A percentile compares a stretch with the other conserved stretches of the same genome.
Conservation (phyloP, 2,113 vertebrate genomes). For the Tursiops truncatus region DNA sequence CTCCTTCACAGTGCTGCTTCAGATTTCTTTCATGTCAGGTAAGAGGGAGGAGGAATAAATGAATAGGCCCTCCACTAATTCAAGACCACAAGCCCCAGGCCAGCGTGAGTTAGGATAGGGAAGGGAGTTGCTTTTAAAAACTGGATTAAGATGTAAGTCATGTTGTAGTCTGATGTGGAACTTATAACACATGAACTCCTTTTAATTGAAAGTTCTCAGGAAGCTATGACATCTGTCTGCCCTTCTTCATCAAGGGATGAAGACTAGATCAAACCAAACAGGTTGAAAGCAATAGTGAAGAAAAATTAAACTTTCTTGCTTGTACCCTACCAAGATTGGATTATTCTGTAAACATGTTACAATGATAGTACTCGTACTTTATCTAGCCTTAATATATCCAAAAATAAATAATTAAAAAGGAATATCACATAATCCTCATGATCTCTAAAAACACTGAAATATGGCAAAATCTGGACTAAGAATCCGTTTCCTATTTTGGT, state of each 20-base stretch:
- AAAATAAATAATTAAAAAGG: not conserved
- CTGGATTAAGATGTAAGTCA: not conserved
- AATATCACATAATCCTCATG: not conserved
- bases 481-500: not conserved
- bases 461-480: not conserved
- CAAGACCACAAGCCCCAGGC: not conserved
- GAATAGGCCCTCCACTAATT: not conserved
- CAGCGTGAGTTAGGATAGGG: not conserved
- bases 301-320: not conserved
- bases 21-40: not conserved
- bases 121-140: conserved; percentile 2
- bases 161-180: not conserved
- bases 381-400: not conserved
- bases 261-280: not conserved
- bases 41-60: not conserved
- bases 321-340: not conserved
- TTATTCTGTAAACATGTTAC: not conserved
- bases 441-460: not conserved
- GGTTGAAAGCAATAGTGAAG: not conserved
- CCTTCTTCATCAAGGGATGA: not conserved
- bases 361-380: not conserved
- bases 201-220: not conserved
- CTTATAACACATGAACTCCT: not conserved
- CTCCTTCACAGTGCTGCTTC: not conserved
- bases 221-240: not conserved